Evolutionary conservation across 2,113 vertebrate species (phyloP).

Genomic region (Mirounga angustirostris): DNA sequence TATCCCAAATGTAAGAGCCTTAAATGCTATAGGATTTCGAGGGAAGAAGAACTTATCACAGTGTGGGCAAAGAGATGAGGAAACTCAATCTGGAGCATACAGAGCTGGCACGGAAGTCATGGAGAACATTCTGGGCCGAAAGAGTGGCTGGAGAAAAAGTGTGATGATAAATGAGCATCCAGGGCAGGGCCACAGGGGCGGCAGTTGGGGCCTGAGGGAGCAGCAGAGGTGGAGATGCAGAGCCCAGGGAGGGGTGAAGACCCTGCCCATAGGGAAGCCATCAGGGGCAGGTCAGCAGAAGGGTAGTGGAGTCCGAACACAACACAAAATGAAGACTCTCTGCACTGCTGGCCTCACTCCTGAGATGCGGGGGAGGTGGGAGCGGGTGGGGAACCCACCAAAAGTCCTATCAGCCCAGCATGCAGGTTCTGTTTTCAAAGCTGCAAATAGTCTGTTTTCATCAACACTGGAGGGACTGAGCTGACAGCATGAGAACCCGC

Average conservation of each 20-base stretch:
- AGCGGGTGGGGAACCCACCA: not conserved
- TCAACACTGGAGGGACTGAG: conserved; percentile 73
- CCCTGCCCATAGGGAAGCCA: not conserved
- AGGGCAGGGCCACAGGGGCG: rapidly evolving
- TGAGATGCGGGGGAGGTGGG: rapidly evolving
- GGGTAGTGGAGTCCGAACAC: rapidly evolving
- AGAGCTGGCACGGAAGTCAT: not conserved
- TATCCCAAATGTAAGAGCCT: not conserved
- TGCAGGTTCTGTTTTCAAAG: not conserved
- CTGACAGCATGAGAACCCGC: not conserved
- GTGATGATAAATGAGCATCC: rapidly evolving
- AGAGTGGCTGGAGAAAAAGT: not conserved
- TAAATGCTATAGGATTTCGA: not conserved
- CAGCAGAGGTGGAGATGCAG: rapidly evolving
- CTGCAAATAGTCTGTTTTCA: not conserved
- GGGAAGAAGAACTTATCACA: not conserved
- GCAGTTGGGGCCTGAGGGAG: not conserved
- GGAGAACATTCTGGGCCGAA: not conserved
- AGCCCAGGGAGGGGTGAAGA: rapidly evolving
- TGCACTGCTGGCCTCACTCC: rapidly evolving
- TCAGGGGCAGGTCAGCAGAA: not conserved
- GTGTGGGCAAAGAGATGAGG: not conserved
- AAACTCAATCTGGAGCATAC: not conserved
- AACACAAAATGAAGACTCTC: not conserved
- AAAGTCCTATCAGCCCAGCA: not conserved